Base-by-base conservation (phyloP, 1,140 invertebrate species). In the Drosophila nigrodunni region DNA sequence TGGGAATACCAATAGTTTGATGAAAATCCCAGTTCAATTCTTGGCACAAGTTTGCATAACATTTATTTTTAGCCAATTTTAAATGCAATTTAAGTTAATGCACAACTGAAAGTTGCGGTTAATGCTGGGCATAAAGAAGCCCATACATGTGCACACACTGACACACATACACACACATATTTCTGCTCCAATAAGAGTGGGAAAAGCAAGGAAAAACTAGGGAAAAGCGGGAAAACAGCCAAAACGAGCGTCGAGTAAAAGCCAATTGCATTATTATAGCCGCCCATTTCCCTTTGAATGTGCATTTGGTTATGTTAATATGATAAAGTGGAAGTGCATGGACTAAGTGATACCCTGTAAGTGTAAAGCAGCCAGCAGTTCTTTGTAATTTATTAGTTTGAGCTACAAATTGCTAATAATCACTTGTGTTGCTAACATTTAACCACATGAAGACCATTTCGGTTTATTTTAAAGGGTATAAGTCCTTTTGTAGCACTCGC, bases 261-360 rank as follows among this genome's bases (percentile, higher is more conserved):
- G 69, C 74, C 80, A 85, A 85, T 80, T 83, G 68, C 77, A 82
- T 83, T 83, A 82, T 72, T 82, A 64, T 67, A 67, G 66, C 44
- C 66, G 76, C 43, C 46, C 47, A 39, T 61, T 37, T 62, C 39
- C 10, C 43, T 60, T 61, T 46, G 35, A 50, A 35, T 55, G 47
- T 62, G 77, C 37, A 50, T 68, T 30, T 61, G 46, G n/a, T 43
- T 54, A 73, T 49, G 47, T 65, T 37, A 41, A 77, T 68, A 41
- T 55, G 52, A 1, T 4, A 2, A 37, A 34, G 5, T n/a, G 2
- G 30, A 13, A 13, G n/a, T 0, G 6, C 11, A 18, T 39, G n/a
- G 10, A 52, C 21, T 10, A 10, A 0, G 18, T 60, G 47, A 7
- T 52, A 46, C 25, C 30, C 46, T 60, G 15, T 49, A 57, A 35